Evolutionary conservation across 2,113 vertebrate species (phyloP), one percentile per base, ranked within the genome.

Genomic region (Oryzias curvinotus): DNA sequence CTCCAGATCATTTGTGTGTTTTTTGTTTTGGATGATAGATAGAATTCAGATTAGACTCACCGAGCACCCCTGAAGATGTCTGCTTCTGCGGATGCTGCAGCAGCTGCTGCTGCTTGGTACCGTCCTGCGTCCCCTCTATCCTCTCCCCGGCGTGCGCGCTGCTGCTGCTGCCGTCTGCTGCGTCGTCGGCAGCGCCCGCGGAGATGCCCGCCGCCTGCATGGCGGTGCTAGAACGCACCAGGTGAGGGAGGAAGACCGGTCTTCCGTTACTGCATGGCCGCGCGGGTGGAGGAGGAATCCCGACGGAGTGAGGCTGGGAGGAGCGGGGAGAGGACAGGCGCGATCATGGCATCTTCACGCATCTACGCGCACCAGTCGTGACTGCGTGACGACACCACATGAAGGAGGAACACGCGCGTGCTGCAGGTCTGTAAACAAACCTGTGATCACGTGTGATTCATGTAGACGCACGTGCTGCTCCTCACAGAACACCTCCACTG

Each of bases 81-180:
- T 67, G 70, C 61, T 75, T 65, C 61, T 63, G 72, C 52, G 66
- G 74, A 15, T 71, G 68, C 15, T 64, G 71, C 50, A 80, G 76
- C 43, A 51, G 73, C 77, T 81, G 78, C 72, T 73, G 77, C 28
- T 84, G 52, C 52, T 52, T 17, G 78, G 41, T 73, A 48, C 72
- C 65, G 81, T 85, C 77, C 72, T 76, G 70, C 65, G 81, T 85
- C 78, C 71, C 74, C 62, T 88, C 87, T 84, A 83, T 88, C 87
- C 84, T 85, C 68, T 81, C 81, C 67, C 70, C 59, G 78, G 61
- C n/a, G 44, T 16, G 14, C 16, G 61, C 48, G 68, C 61, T 17
- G 66, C 66, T 67, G 67, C 73, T 60, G 72, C 70, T 15, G 47
- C 78, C 62, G 81, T 71, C 74, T 50, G 57, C 77, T 62, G 73